Base-by-base conservation (phyloP, 2,797 vertebrate genomes). In the Ciconia nigra region DNA sequence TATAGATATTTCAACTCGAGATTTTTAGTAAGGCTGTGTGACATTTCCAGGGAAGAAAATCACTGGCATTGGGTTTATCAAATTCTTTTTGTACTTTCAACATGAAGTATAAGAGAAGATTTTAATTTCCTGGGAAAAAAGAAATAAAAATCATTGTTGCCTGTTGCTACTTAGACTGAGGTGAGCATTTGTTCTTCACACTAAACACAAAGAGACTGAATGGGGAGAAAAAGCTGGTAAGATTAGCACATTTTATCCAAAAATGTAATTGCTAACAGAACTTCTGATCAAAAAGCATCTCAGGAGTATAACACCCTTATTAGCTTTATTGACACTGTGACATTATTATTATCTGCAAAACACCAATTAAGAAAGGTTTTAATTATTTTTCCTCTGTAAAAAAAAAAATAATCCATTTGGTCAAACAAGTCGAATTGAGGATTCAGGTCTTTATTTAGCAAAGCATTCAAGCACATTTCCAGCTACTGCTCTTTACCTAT, bases 141-240 rank as follows among this genome's bases (percentile, higher is more conserved):
- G 7, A 70, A 49, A 46, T 35, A 46, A 62, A 66, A 78, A 8
- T 5, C 11, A 44, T 17, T 29, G 28, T 28, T 81, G 26, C 24
- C 29, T 78, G 13, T 54, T 77, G 20, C 26, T 44, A 9, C 35
- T 73, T 59, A 5, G 5, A 9, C 35, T 29, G 20, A 88, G 6
- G 20, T 47, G 4, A 61, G 46, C 14, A 33, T 71, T 49, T 73
- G 4, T 41, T 61, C 55, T 69, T 87, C 3, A 0, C 11, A 24
- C 11, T 41, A 33, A 47, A 62, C 8, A 41, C 2, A 49, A 25
- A 57, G 44, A 47, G n/a, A 46, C 5, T 7, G 39, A 47, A 9
- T 2, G 3, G 4, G 15, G 2, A 69, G n/a, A 15, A 70, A 69
- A 88, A 78, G 7, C 7, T 24, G 2, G 0, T 29, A 41, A 39